These are phyloP conservation scores for Chrysopilus asiliformis DNA, from an alignment of 2,888 invertebrate genomes.

Conservation along the genomic window DNA sequence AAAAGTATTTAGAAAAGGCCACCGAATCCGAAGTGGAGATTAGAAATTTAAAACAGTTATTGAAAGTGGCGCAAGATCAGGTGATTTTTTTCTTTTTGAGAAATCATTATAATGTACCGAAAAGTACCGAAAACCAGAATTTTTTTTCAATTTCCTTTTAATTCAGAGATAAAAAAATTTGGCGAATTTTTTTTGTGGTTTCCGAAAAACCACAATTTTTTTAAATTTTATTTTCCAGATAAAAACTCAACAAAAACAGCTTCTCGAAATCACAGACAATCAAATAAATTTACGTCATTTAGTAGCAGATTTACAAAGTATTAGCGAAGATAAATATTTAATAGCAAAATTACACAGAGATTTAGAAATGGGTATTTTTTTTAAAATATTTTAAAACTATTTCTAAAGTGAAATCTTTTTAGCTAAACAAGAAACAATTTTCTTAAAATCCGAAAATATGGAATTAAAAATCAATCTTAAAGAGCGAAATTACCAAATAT, in stretches of 20 bases:
- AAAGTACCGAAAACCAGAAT: too few species aligned
- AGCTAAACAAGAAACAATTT: constrained; percentile 21
- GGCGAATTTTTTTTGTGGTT: too few species aligned
- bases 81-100: constrained; percentile 15
- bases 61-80: constrained; percentile 28
- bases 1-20: constrained; percentile 17
- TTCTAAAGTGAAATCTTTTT: not conserved
- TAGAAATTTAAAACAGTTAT: constrained; percentile 25
- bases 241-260: constrained; percentile 28
- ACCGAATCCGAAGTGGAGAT: constrained; percentile 22
- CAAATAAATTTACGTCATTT: constrained; percentile 32
- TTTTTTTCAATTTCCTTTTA: too few species aligned
- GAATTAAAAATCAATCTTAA: too few species aligned
- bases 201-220: not conserved
- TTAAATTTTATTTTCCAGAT: constrained; percentile 16
- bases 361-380: constrained; percentile 24
- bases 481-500: too few species aligned
- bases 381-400: not conserved
- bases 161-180: too few species aligned
- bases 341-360: constrained; percentile 32
- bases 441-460: not conserved
- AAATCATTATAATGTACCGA: too few species aligned
- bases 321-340: constrained; percentile 29
- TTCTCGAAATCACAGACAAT: constrained; percentile 33
- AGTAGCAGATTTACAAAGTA: constrained; percentile 34